Evolutionary conservation across 2,113 vertebrate genomes (phyloP).

Genomic region (Eidolon helvum): DNA sequence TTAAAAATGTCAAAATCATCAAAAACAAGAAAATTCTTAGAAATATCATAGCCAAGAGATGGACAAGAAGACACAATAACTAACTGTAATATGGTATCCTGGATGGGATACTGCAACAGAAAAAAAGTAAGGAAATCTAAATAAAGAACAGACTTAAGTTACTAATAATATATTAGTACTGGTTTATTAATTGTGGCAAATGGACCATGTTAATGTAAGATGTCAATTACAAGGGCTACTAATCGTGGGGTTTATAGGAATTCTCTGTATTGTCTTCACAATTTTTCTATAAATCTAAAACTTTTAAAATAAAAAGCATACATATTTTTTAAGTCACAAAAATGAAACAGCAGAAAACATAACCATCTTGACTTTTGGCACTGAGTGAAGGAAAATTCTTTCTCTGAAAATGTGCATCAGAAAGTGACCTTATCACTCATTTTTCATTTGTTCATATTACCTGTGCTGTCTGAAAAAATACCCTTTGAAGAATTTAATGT

Average conservation of each 20-base stretch:
- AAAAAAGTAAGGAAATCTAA: neutral
- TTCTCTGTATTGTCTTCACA: neutral
- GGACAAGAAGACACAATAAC: neutral
- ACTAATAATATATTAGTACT: neutral
- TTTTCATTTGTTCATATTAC: neutral
- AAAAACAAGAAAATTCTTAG: conserved; percentile 2
- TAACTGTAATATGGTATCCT: neutral
- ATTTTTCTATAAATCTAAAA: conserved; percentile 1
- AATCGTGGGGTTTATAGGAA: neutral
- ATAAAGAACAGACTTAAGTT: neutral
- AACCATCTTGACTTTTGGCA: neutral
- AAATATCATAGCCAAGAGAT: neutral
- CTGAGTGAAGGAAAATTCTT: neutral
- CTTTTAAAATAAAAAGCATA: neutral
- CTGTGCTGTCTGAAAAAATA: neutral
- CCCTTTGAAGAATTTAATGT: neutral
- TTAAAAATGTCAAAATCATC: neutral
- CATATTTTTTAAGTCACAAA: neutral
- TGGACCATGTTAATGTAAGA: neutral
- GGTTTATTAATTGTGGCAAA: neutral
- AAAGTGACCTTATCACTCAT: neutral
- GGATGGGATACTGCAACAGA: neutral
- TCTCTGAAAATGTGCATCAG: neutral
- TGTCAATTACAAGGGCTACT: neutral
- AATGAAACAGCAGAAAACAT: neutral